Conservation (phyloP, 2,888 invertebrate species). For the Pedicia rivosa region DNA sequence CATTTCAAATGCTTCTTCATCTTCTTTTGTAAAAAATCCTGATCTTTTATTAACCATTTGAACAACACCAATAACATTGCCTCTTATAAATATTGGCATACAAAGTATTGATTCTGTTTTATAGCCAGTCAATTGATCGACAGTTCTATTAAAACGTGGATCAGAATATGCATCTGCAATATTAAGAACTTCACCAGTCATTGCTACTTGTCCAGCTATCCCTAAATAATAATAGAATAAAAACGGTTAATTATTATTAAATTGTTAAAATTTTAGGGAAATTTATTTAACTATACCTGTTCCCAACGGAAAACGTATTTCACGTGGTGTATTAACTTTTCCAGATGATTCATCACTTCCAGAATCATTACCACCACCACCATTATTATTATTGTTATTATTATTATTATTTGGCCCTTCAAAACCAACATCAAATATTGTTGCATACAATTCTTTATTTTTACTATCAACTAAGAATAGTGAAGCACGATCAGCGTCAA, state of each 20-base stretch:
- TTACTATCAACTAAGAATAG: slow-evolving; percentile 62
- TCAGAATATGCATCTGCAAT: slow-evolving; percentile 72
- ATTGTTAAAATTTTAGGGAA: no score
- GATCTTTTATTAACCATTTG: slow-evolving; percentile 66
- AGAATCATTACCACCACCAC: slow-evolving; percentile 15
- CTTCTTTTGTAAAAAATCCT: slow-evolving; percentile 44
- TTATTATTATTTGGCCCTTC: slow-evolving; percentile 19
- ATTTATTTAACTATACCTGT: no score
- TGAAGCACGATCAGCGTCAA: slow-evolving; percentile 70
- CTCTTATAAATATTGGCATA: slow-evolving; percentile 73
- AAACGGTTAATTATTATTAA: no score
- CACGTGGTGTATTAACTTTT: slow-evolving; percentile 30
- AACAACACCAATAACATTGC: slow-evolving; percentile 66
- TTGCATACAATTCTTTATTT: slow-evolving; percentile 60
- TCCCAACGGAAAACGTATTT: slow-evolving; percentile 53
- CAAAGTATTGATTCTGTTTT: slow-evolving; percentile 62
- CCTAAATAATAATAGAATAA: no score
- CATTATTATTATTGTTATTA: slow-evolving; percentile 11
- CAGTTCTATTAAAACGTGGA: slow-evolving; percentile 53
- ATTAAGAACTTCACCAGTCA: slow-evolving; percentile 63
- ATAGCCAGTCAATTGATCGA: slow-evolving; percentile 51
- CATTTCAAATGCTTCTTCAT: slow-evolving; percentile 67
- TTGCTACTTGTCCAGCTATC: slow-evolving; percentile 71
- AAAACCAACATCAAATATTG: slow-evolving; percentile 57
- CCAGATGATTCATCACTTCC: slow-evolving; percentile 16